Percentiles rank a stretch among this genome's conserved stretches.
These are phyloP conservation scores for Spodoptera picta DNA, from an alignment of 2,888 invertebrate genomes.

Conservation along the genomic window DNA sequence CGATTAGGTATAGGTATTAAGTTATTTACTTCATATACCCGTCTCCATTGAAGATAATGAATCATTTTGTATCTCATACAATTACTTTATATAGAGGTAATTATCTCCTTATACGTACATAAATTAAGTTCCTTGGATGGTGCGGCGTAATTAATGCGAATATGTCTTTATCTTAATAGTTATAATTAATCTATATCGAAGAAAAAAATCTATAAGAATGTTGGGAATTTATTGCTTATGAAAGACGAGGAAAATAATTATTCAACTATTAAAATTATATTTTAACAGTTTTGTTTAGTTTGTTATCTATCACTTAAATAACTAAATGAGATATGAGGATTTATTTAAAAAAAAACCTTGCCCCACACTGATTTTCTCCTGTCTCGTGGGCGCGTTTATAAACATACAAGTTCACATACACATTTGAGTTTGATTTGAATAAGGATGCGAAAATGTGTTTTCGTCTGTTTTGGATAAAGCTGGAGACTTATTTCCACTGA, in stretches of 20 bases:
- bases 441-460: no score
- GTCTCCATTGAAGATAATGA: slow-evolving; percentile 29
- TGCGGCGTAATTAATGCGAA: slow-evolving; percentile 39
- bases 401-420: no score
- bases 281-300: no score
- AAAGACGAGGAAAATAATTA: background rate
- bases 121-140: slow-evolving; percentile 34
- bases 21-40: slow-evolving; percentile 3
- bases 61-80: slow-evolving; percentile 36
- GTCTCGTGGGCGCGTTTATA: no score
- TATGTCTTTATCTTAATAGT: slow-evolving; percentile 33
- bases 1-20: slow-evolving; percentile 4
- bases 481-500: no score
- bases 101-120: slow-evolving; percentile 35
- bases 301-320: no score
- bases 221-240: background rate
- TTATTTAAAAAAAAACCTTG: no score
- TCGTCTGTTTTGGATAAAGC: no score
- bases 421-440: no score
- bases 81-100: slow-evolving; percentile 37
- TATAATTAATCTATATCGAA: slow-evolving; percentile 10
- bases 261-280: no score
- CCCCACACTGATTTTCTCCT: no score
- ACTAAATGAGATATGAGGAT: no score
- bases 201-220: slow-evolving; percentile 16